Conservation (phyloP, 2,113 vertebrate genomes). For the Actenoides lindsayi region DNA sequence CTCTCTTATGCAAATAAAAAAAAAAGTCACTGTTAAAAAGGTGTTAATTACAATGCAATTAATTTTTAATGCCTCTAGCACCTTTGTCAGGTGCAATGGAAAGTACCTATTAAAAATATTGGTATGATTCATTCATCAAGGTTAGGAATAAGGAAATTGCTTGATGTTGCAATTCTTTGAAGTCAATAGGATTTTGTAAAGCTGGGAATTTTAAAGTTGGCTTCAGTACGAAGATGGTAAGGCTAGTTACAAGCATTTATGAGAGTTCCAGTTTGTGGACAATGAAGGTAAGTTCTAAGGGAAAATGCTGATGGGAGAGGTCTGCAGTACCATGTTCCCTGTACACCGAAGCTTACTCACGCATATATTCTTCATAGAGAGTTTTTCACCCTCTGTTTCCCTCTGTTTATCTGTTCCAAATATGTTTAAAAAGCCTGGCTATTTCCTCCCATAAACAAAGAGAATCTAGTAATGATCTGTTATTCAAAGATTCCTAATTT, state of each 20-base stretch:
- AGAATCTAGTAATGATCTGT: neutral
- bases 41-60: neutral
- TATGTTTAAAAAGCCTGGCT: neutral
- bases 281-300: neutral
- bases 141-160: neutral
- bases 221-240: neutral
- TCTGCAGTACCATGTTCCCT: neutral
- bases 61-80: neutral
- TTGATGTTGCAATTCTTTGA: neutral
- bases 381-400: neutral
- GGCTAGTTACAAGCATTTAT: neutral
- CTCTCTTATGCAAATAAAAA: neutral
- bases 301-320: neutral
- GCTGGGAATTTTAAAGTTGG: neutral
- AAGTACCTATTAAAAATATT: neutral
- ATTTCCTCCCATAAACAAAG: neutral
- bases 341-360: neutral
- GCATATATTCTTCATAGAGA: neutral
- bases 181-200: neutral
- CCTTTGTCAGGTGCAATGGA: neutral
- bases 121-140: neutral
- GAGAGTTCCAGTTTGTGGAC: neutral
- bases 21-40: neutral
- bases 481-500: neutral
- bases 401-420: neutral